Evolutionary conservation across 2,797 vertebrate genomes (phyloP), one percentile per base, ranked within the genome.

Genomic region (Serranus cabrilla): DNA sequence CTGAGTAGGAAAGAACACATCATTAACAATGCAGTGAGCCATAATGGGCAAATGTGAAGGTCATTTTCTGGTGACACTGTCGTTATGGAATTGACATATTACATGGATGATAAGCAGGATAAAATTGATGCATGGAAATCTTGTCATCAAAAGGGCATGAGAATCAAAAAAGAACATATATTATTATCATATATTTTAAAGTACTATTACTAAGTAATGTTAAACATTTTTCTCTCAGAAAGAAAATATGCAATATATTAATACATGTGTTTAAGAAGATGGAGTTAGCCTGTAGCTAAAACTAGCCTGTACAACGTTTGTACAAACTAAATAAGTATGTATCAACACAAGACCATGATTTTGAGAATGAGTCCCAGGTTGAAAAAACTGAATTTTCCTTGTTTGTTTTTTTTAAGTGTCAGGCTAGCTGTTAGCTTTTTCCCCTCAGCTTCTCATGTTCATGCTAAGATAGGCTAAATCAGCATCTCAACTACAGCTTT

Each of bases 21-120:
- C 69, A 76, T 86, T 85, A 82, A 81, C 70, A 71, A 76, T 51
- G 47, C 73, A 72, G 68, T 20, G 2, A 62, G 82, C 71, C 71
- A 4, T 50, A 52, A 75, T 51, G 59, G 56, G 20, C 64, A 51
- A 65, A 75, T 31, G 34, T 77, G 52, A 85, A 86, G 78, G 78
- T 82, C 71, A 68, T 27, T 67, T 83, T 79, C 60, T 51, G 25
- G 45, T 76, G 45, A 72, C 57, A 72, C 43, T 68, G 25, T 55
- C 65, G 60, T 71, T 63, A 71, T 25, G 57, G 43, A 68, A 59
- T 69, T 1, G 40, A 57, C 50, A 54, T 56, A 63, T 42, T 64
- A 56, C 25, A 45, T 27, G 39, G 56, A 64, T 62, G 18, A 64
- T 59, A 21, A 21, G 7, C n/a, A 50, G 10, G 27, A 34, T 21